These are phyloP conservation scores for Campoletis raptor DNA, from an alignment of 2,888 invertebrate genomes.

Conservation along the genomic window DNA sequence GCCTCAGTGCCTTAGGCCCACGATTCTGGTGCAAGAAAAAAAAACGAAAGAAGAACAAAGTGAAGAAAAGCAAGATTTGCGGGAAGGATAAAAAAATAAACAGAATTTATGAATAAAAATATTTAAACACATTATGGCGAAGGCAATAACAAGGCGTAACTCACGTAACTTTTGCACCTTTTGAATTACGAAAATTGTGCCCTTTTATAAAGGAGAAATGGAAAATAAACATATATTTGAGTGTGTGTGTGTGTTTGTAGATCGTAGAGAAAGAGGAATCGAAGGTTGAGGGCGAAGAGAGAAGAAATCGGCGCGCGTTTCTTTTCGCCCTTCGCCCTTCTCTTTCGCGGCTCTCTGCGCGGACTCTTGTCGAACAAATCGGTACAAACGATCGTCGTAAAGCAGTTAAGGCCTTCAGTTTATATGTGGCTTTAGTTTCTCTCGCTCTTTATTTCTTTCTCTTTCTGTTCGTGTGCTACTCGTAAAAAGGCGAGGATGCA, in stretches of 20 bases:
- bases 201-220: not conserved
- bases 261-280: slow-evolving; percentile 35
- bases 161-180: not conserved
- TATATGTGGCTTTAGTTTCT: slow-evolving; percentile 70
- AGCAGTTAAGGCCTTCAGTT: slow-evolving; percentile 82
- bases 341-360: slow-evolving; percentile 48
- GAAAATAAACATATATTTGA: not conserved
- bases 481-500: slow-evolving; percentile 46
- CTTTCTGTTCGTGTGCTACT: slow-evolving; percentile 30
- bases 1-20: not conserved
- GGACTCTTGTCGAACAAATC: slow-evolving; percentile 84
- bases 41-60: not conserved
- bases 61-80: not conserved
- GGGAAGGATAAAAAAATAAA: not conserved
- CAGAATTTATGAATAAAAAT: not conserved
- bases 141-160: not conserved
- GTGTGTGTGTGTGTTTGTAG: not conserved
- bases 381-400: slow-evolving; percentile 85
- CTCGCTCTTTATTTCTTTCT: slow-evolving; percentile 41
- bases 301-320: slow-evolving; percentile 58
- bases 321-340: slow-evolving; percentile 55
- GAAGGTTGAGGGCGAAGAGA: slow-evolving; percentile 54
- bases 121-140: not conserved
- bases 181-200: not conserved
- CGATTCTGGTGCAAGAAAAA: not conserved